phyloP scores from a whole-genome alignment of 2,797 vertebrate genomes.

The Onychomys arenicola region DNA sequence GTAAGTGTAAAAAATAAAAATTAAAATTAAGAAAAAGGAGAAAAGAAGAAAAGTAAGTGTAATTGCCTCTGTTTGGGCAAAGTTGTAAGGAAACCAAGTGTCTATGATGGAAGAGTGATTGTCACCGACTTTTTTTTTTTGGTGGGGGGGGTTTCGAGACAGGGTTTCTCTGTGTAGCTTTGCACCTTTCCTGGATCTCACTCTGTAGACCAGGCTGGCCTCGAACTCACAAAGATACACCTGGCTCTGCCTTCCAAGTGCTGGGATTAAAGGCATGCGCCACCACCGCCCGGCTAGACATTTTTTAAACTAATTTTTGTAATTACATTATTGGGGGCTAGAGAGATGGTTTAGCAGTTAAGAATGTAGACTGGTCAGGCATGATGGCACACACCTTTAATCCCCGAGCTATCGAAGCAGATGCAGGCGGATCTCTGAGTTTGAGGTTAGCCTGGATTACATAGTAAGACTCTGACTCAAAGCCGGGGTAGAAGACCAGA shows the following conservation, averaged over 20 bases:
- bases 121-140: neutral
- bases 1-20: neutral
- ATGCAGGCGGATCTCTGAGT: neutral
- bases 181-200: too few species aligned
- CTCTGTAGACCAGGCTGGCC: too few species aligned
- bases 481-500: fast-evolving
- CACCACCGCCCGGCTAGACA: too few species aligned
- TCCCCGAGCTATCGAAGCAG: neutral
- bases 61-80: neutral
- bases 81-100: neutral
- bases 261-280: too few species aligned
- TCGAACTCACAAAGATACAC: too few species aligned
- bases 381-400: neutral
- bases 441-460: neutral
- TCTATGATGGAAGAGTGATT: neutral
- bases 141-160: too few species aligned
- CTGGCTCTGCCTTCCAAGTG: too few species aligned
- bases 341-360: neutral
- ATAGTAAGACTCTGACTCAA: neutral
- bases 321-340: neutral
- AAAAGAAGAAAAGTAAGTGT: neutral
- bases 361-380: neutral
- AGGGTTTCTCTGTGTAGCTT: too few species aligned
- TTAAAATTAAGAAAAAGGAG: too few species aligned
- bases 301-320: neutral